Evolutionary conservation across 2,113 vertebrate species (phyloP).

Genomic region (Oryzias celebensis): DNA sequence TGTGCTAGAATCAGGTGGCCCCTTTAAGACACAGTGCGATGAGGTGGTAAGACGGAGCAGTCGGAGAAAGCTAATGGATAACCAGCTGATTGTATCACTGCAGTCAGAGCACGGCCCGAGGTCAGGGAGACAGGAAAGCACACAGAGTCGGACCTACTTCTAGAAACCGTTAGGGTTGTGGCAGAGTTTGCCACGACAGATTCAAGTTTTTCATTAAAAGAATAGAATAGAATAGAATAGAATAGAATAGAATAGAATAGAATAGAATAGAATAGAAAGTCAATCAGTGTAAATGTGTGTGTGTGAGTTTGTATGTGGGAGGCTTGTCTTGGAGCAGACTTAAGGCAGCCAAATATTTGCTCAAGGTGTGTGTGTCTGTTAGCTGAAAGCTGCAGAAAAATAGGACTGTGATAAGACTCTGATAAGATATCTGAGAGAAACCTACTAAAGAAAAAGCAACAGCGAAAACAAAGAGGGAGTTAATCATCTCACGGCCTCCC

Average conservation of each 20-base stretch:
- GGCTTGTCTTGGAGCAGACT: slow-evolving; percentile 47
- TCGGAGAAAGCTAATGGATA: slow-evolving; percentile 78
- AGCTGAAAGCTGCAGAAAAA: slow-evolving; percentile 52
- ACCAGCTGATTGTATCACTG: slow-evolving; percentile 73
- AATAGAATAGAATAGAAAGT: slow-evolving; percentile 5
- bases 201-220: too few relatives aligned
- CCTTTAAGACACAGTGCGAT: slow-evolving; percentile 60
- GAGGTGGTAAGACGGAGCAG: slow-evolving; percentile 60
- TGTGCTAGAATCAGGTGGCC: slow-evolving; percentile 31
- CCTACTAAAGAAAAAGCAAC: slow-evolving; percentile 59
- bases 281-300: slow-evolving; percentile 14
- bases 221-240: too few relatives aligned
- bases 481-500: slow-evolving; percentile 72
- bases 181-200: slow-evolving; percentile 20
- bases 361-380: slow-evolving; percentile 64
- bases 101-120: slow-evolving; percentile 61
- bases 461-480: slow-evolving; percentile 68
- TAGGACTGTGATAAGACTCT: slow-evolving; percentile 66
- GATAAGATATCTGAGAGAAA: slow-evolving; percentile 74
- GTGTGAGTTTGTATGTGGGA: slow-evolving; percentile 14
- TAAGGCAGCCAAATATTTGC: slow-evolving; percentile 68
- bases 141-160: slow-evolving; percentile 49
- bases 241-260: too few relatives aligned
- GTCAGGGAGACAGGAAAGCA: slow-evolving; percentile 67
- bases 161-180: slow-evolving; percentile 53